These are phyloP conservation scores for Sebastes flavidus DNA, from an alignment of 2,797 vertebrate species.

Conservation along the genomic window DNA sequence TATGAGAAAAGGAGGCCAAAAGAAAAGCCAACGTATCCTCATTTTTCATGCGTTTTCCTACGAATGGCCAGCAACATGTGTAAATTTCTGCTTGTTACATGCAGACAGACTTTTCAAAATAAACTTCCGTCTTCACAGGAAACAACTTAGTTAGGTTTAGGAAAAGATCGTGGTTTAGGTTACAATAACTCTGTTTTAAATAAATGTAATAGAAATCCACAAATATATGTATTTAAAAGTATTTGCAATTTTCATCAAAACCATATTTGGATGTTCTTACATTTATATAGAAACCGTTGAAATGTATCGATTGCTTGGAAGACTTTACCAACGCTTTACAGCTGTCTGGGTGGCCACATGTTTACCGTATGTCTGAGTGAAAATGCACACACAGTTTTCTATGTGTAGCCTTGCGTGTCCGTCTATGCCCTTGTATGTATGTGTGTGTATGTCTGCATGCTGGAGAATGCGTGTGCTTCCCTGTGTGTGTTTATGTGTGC, in stretches of 20 bases:
- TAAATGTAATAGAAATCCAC: too few species aligned
- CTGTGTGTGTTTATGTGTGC: background rate
- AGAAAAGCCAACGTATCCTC: background rate
- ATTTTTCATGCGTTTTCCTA: background rate
- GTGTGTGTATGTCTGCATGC: background rate
- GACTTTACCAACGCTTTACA: too few species aligned
- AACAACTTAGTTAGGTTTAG: background rate
- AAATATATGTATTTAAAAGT: too few species aligned
- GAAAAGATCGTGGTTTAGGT: background rate
- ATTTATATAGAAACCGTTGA: too few species aligned
- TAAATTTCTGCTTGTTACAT: background rate
- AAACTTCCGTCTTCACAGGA: background rate
- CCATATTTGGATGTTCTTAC: too few species aligned
- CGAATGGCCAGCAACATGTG: background rate
- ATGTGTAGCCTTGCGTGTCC: too few species aligned
- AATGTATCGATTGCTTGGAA: too few species aligned
- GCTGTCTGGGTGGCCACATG: background rate
- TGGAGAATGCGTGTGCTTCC: background rate
- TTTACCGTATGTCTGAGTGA: background rate
- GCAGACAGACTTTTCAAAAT: background rate
- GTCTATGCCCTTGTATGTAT: background rate
- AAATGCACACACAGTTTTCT: too few species aligned
- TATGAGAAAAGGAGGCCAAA: background rate
- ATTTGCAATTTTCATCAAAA: too few species aligned
- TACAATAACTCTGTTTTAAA: background rate